phyloP scores from a whole-genome alignment of 2,888 invertebrate species.

The Temnothorax ravouxi region DNA sequence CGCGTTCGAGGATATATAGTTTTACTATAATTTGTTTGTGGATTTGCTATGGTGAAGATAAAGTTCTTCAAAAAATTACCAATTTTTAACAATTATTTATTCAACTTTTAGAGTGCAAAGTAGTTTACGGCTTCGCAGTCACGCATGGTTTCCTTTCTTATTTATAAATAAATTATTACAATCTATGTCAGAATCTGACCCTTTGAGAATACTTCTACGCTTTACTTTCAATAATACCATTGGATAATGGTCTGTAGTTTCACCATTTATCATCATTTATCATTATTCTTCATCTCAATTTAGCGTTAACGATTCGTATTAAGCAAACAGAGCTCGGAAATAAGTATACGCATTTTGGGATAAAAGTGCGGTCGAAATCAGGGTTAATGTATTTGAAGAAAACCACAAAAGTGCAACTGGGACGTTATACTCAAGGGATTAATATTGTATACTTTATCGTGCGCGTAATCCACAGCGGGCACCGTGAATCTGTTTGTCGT shows the following conservation, averaged over 20 bases:
- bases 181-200: background rate
- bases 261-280: background rate
- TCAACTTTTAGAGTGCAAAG: background rate
- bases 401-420: background rate
- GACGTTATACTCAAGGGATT: background rate
- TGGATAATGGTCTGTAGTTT: background rate
- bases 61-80: background rate
- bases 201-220: background rate
- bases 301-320: background rate
- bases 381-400: constrained; percentile 4
- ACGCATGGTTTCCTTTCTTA: background rate
- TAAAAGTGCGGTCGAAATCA: constrained; percentile 9
- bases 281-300: constrained; percentile 5
- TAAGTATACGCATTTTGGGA: background rate
- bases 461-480: constrained; percentile 31
- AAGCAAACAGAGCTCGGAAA: background rate
- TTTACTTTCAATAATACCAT: background rate
- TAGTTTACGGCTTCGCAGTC: background rate
- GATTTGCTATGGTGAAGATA: background rate
- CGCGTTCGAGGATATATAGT: background rate
- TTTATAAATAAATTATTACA: constrained; percentile 15
- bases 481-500: constrained; percentile 4
- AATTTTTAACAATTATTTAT: background rate
- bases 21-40: background rate
- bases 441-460: constrained; percentile 27